A percentile compares a stretch with the other conserved stretches of the same genome.
phyloP scores from a whole-genome alignment of 2,888 invertebrate genomes.

The Diogma glabrata region DNA sequence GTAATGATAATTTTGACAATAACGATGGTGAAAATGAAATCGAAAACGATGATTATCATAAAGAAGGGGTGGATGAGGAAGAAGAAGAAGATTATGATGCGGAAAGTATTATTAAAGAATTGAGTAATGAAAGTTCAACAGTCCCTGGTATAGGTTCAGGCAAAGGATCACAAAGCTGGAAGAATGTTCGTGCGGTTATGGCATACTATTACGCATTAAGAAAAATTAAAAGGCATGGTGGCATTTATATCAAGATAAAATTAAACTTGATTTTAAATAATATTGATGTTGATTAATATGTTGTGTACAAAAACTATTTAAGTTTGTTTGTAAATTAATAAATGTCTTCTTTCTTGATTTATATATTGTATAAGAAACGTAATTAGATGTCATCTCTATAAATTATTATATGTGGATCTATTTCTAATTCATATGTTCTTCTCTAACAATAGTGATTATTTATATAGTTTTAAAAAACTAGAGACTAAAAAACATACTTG shows the following conservation, averaged over 20 bases:
- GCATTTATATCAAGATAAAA: neutral
- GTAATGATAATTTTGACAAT: slow-evolving; percentile 10
- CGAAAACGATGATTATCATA: neutral
- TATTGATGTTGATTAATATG: too few species aligned
- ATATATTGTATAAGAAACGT: too few species aligned
- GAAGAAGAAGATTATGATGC: slow-evolving; percentile 10
- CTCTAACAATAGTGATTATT: too few species aligned
- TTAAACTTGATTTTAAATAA: neutral
- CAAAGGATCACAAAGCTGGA: slow-evolving; percentile 58
- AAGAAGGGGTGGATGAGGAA: neutral
- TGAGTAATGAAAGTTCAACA: slow-evolving; percentile 1
- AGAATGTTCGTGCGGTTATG: slow-evolving; percentile 78
- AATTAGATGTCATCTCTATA: too few species aligned
- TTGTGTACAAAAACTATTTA: too few species aligned
- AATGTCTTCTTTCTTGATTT: too few species aligned
- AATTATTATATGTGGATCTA: too few species aligned
- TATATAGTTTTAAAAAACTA: too few species aligned
- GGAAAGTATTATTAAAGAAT: slow-evolving; percentile 5
- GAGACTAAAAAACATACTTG: too few species aligned
- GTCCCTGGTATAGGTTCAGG: neutral
- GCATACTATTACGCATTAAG: slow-evolving; percentile 80
- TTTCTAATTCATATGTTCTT: too few species aligned
- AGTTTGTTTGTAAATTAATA: too few species aligned
- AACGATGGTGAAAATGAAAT: slow-evolving; percentile 14
- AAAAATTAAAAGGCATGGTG: slow-evolving; percentile 76